phyloP scores from a whole-genome alignment of 2,113 vertebrate species.

The Cnemophilus loriae region DNA sequence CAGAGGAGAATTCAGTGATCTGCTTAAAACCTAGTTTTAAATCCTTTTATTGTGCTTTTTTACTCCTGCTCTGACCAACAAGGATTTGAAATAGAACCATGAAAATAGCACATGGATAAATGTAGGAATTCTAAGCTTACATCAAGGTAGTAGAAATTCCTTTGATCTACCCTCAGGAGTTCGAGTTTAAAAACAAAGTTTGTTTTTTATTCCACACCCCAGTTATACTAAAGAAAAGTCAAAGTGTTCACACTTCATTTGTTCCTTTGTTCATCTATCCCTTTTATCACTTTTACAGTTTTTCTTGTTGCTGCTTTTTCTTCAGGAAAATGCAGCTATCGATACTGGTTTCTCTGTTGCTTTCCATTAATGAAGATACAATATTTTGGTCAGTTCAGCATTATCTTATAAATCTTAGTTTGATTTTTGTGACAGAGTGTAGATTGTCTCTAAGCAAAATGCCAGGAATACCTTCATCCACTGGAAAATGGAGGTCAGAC shows the following conservation, averaged over 20 bases:
- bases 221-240: neutral
- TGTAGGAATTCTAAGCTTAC: neutral
- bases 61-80: neutral
- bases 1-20: neutral
- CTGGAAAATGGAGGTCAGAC: conserved; percentile 1
- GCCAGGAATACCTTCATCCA: neutral
- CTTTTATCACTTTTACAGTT: neutral
- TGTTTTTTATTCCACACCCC: neutral
- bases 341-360: neutral
- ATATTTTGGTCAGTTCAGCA: conserved; percentile 5
- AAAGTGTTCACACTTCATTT: neutral
- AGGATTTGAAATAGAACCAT: conserved; percentile 3
- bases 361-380: conserved; percentile 8
- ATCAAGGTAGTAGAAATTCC: neutral
- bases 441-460: conserved; percentile 44
- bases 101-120: neutral
- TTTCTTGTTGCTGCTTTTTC: neutral
- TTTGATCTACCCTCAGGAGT: neutral
- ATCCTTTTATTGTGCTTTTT: neutral
- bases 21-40: conserved; percentile 4
- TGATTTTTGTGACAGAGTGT: conserved; percentile 43
- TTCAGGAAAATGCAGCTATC: neutral
- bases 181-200: neutral
- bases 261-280: neutral
- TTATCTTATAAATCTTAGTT: conserved; percentile 56